These are phyloP conservation scores for Polyergus mexicanus DNA, from an alignment of 1,140 invertebrate genomes.

Conservation along the genomic window DNA sequence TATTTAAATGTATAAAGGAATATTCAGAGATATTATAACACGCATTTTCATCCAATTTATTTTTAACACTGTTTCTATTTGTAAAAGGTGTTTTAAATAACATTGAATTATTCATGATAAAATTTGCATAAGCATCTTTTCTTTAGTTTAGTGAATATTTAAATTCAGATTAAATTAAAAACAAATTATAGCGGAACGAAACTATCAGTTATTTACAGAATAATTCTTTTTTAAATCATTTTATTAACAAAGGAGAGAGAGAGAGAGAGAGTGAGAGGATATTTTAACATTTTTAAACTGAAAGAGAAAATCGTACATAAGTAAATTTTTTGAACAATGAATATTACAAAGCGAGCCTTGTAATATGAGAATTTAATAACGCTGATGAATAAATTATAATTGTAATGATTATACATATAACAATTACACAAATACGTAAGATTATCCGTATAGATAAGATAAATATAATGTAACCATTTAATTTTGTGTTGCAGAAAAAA, in stretches of 20 bases:
- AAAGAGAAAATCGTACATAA: neutral
- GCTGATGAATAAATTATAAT: neutral
- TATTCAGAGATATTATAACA: neutral
- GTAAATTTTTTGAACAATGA: neutral
- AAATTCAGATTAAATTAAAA: slow-evolving; percentile 3
- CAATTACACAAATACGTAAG: neutral
- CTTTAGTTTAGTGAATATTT: neutral
- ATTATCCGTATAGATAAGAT: neutral
- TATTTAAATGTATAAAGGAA: neutral
- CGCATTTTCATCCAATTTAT: neutral
- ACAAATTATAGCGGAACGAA: neutral
- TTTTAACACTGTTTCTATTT: neutral
- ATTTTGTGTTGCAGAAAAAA: slow-evolving; percentile 31
- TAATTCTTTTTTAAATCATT: neutral
- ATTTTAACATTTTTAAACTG: slow-evolving; percentile 4
- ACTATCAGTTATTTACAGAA: neutral
- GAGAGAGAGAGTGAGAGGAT: no score
- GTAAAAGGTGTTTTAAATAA: neutral
- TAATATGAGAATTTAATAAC: neutral
- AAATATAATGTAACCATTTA: neutral
- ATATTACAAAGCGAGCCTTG: neutral
- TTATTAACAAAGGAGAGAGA: no score
- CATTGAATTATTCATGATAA: slow-evolving; percentile 13
- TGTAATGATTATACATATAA: neutral
- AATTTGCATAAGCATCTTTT: neutral